Conservation (phyloP, 2,888 invertebrate genomes). For the Apamea monoglypha region DNA sequence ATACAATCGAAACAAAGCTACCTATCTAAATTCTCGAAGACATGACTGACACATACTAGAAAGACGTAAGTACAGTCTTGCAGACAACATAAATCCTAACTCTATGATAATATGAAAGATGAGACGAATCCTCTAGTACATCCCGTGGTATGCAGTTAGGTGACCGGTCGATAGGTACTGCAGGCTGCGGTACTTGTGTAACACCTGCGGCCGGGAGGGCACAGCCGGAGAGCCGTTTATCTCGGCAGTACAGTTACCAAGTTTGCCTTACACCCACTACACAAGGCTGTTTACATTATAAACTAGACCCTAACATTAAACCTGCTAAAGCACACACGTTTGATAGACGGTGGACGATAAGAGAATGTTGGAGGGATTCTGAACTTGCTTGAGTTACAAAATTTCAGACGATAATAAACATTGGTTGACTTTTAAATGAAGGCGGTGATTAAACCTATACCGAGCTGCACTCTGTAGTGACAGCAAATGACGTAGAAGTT, state of each 20-base stretch:
- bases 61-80: background rate
- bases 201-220: conserved; percentile 76
- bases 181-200: conserved; percentile 80
- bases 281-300: conserved; percentile 74
- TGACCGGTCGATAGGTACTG: conserved; percentile 81
- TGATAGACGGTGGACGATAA: conserved; percentile 51
- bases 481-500: conserved; percentile 12
- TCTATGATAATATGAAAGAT: background rate
- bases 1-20: background rate
- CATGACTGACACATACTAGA: background rate
- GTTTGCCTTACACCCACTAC: conserved; percentile 75
- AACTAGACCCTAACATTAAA: conserved; percentile 61
- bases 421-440: conserved; percentile 3
- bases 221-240: conserved; percentile 70
- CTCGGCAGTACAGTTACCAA: conserved; percentile 79
- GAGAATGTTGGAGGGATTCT: conserved; percentile 21
- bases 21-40: background rate
- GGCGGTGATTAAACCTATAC: conserved; percentile 1
- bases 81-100: background rate
- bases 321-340: conserved; percentile 53
- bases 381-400: conserved; percentile 15
- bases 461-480: conserved; percentile 12
- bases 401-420: background rate
- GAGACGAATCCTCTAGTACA: conserved; percentile 26
- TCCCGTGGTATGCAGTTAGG: conserved; percentile 61